phyloP scores from a whole-genome alignment of 2,113 vertebrate species.

The Sylvia atricapilla region DNA sequence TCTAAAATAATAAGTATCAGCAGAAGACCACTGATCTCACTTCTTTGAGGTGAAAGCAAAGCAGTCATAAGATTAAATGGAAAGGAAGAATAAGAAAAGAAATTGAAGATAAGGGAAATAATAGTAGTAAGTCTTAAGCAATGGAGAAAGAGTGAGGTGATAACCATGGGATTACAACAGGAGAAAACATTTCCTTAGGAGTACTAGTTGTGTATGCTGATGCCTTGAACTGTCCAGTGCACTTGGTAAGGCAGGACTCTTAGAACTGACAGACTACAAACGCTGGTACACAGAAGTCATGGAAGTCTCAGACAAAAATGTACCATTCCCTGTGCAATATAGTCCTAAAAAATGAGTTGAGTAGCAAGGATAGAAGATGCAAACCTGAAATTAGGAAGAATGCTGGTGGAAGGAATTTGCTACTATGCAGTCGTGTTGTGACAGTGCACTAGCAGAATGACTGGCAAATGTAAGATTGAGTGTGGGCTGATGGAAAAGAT shows the following conservation, averaged over 20 bases:
- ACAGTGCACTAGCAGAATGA: not conserved
- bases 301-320: not conserved
- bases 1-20: not conserved
- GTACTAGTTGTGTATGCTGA: not conserved
- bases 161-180: not conserved
- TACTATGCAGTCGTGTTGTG: rapidly evolving
- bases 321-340: not conserved
- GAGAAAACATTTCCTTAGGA: not conserved
- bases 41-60: not conserved
- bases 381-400: not conserved
- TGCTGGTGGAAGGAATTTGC: not conserved
- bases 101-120: not conserved
- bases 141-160: not conserved
- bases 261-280: not conserved
- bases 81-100: not conserved
- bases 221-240: not conserved
- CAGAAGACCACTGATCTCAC: not conserved
- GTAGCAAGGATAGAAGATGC: not conserved
- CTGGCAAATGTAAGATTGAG: not conserved
- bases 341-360: not conserved
- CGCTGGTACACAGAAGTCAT: not conserved
- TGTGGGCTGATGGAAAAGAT: not conserved
- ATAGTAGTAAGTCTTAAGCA: not conserved
- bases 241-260: not conserved
- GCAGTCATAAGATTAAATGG: not conserved